Conservation (phyloP, 2,888 invertebrate genomes). For the Cheiracanthium punctorium region DNA sequence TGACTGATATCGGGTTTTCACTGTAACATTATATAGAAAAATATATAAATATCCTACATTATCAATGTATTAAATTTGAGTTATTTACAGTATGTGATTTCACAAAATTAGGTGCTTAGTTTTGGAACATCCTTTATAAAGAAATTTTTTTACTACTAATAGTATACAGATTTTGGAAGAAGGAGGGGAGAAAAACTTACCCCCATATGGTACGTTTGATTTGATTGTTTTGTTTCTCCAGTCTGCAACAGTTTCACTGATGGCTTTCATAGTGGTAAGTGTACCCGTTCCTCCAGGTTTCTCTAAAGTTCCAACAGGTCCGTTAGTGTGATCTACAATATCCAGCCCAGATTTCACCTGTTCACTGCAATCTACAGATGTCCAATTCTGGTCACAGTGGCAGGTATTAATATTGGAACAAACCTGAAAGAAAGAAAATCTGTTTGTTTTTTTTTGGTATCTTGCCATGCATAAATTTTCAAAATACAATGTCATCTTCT, state of each 20-base stretch:
- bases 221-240: constrained; percentile 62
- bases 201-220: constrained; percentile 61
- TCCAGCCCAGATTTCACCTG: constrained; percentile 79
- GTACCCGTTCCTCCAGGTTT: constrained; percentile 20
- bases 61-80: no score
- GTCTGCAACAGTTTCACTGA: constrained; percentile 39
- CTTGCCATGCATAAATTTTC: no score
- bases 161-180: constrained; percentile 2
- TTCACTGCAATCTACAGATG: constrained; percentile 90
- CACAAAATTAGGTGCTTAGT: no score
- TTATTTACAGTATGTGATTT: no score
- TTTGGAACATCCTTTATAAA: no score
- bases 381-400: constrained; percentile 92
- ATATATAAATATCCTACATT: no score
- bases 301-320: constrained; percentile 33
- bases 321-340: constrained; percentile 46
- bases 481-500: no score
- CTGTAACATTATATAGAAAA: no score
- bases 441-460: no score
- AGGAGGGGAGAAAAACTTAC: neutral
- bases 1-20: no score
- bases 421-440: constrained; percentile 75
- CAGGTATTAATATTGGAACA: constrained; percentile 96
- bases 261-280: constrained; percentile 32
- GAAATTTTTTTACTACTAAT: no score